Evolutionary conservation across 1,140 invertebrate genomes (phyloP), one percentile per base, ranked within the genome.

Genomic region (Nebria ingens): DNA sequence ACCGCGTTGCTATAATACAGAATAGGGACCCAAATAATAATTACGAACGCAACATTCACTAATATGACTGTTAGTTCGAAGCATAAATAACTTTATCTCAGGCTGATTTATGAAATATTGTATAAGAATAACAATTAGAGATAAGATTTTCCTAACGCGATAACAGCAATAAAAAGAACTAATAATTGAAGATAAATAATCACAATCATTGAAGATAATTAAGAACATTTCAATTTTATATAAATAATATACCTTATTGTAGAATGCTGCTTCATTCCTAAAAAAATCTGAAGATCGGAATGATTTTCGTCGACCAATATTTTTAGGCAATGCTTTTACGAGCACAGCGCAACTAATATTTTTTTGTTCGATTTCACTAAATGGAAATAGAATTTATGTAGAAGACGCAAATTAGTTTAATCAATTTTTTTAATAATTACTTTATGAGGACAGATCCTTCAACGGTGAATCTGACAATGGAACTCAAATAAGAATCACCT

Each of bases 261-360:
- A 86, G 62, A 85, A 85, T 45, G 68, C 62, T 6, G 83, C 80
- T 69, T 86, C 84, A 61, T 85, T 85, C 53, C 68, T 65, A 58
- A 86, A 86, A 61, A 86, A 86, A 22, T 83, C 81, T n/a, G 68
- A 58, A 19, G 79, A 83, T 50, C 79, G 73, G 59, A 77, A 86
- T 0, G 84, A 79, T 21, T 80, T 79, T 11, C 79, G 73, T 17
- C 82, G 67, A 2, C 75, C 78, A 2, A 78, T 52, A 59, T 80
- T 85, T 52, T 76, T 74, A 0, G 83, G 82, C 55, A 86, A 72
- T 3, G 73, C 73, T 65, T 86, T 86, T 0, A 83, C 71, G 3
- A 86, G 73, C 1, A 84, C 64, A 60, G 75, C 75, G 2, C 78
- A 59, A 45, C 65, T 21, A 0, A 64, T 2, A 56, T 19, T 55